Percentiles rank a stretch among this genome's conserved stretches.
phyloP scores from a whole-genome alignment of 1,140 invertebrate genomes.

The Plodia interpunctella region DNA sequence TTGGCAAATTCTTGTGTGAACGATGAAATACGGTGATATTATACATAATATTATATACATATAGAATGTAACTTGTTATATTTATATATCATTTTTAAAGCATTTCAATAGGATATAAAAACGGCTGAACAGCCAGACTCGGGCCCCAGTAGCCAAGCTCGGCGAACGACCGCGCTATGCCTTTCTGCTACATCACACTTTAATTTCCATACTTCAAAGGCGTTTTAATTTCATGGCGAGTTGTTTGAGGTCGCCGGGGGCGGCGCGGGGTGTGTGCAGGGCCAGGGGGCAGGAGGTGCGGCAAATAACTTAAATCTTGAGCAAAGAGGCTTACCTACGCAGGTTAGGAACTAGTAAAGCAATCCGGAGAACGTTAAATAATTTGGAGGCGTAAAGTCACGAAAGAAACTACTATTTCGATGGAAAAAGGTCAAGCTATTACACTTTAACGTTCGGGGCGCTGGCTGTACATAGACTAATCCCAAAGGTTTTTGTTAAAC shows the following conservation, averaged over 20 bases:
- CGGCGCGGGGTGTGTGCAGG: background rate
- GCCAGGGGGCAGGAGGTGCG: background rate
- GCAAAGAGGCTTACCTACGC: slow-evolving; percentile 1
- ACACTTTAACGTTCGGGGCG: no score
- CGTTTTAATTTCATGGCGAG: slow-evolving; percentile 27
- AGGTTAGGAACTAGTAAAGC: slow-evolving; percentile 1
- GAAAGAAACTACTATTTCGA: background rate
- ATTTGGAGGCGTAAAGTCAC: background rate
- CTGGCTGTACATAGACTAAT: no score
- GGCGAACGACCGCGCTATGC: background rate
- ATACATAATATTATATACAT: no score
- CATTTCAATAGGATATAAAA: no score
- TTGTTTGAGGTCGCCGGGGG: slow-evolving; percentile 14
- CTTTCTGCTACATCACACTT: slow-evolving; percentile 23
- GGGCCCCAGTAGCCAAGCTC: no score
- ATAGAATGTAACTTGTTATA: no score
- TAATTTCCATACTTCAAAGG: slow-evolving; percentile 24
- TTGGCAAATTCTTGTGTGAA: no score
- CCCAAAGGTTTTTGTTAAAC: no score
- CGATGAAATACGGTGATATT: no score
- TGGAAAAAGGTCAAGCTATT: no score
- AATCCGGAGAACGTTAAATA: background rate
- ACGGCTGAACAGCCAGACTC: no score
- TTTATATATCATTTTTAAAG: no score
- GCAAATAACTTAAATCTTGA: background rate